Base-by-base conservation (phyloP, 2,888 invertebrate species). In the Dasysyrphus tricinctus region DNA sequence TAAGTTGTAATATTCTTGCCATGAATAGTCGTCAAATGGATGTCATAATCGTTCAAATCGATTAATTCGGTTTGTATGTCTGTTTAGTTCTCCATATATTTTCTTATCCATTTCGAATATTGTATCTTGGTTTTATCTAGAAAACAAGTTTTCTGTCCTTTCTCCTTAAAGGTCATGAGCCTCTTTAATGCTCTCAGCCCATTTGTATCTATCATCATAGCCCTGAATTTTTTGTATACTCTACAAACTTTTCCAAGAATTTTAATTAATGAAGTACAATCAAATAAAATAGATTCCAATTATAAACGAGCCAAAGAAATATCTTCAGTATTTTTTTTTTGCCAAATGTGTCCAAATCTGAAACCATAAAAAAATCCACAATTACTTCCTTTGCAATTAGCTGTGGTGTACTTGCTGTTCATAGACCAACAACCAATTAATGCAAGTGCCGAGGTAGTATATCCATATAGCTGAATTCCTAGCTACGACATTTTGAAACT, bases 351-450 rank as follows among this genome's bases (percentile, higher is more conserved):
- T 56, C 34, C n/a, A 34, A 56, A 56, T 11, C 4, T 67, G 37
- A 19, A 74, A 42, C 16, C 1, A n/a, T 49, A 19, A 9, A 39
- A 51, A 49, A 42, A 54, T 54, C 42, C 24, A 65, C 65, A 74
- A 74, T 51, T 74, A 51, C 67, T 80, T 61, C 51, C 34, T 56
- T 56, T 47, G 44, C 69, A 80, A 75, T 70, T 70, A 73, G 56
- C 29, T 56, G 72, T 39, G 65, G 37, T 39, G 56, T 79, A 54
- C 63, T 63, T 54, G 12, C 49, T 63, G n/a, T 67, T 65, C 59
- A 44, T 12, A 56, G 34, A 80, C 75, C 74, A 74, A 80, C 67
- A 80, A 37, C 59, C 73, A 73, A 77, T 78, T 78, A 74, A 54
- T 73, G 5, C 51, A 54, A 80, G 69, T 59, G n/a, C 65, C 61